phyloP scores from a whole-genome alignment of 2,797 vertebrate species.

The Tenualosa thibaudeaui region DNA sequence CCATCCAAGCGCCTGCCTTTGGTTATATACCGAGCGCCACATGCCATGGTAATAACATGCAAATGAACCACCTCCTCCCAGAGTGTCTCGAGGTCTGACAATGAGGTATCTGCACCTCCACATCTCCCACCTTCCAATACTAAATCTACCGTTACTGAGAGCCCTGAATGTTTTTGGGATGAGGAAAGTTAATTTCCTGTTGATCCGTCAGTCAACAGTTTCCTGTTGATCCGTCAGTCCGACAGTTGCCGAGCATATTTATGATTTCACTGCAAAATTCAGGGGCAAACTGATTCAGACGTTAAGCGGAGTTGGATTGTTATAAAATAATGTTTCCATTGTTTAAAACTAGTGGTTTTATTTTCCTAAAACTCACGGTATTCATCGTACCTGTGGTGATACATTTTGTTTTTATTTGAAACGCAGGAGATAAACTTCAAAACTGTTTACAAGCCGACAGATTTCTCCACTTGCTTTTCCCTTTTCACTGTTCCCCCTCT shows the following conservation, averaged over 20 bases:
- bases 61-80: constrained; percentile 83
- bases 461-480: constrained; percentile 55
- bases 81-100: constrained; percentile 86
- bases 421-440: neutral
- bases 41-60: constrained; percentile 98
- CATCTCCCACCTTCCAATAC: neutral
- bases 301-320: neutral
- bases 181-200: neutral
- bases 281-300: neutral
- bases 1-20: constrained; percentile 76
- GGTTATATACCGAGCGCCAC: constrained; percentile 90
- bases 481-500: constrained; percentile 67
- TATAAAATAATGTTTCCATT: neutral
- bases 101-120: constrained; percentile 68
- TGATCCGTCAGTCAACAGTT: neutral
- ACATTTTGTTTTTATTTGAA: neutral
- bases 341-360: neutral
- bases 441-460: constrained; percentile 43
- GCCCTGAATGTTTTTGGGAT: neutral
- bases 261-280: neutral
- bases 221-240: neutral
- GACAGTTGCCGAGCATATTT: neutral
- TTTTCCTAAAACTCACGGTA: neutral
- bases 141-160: neutral
- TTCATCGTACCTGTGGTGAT: neutral